Percentiles rank a stretch among this genome's conserved stretches.
Evolutionary conservation across 1,140 invertebrate genomes (phyloP).

Genomic region (Sminthurinus signatus): DNA sequence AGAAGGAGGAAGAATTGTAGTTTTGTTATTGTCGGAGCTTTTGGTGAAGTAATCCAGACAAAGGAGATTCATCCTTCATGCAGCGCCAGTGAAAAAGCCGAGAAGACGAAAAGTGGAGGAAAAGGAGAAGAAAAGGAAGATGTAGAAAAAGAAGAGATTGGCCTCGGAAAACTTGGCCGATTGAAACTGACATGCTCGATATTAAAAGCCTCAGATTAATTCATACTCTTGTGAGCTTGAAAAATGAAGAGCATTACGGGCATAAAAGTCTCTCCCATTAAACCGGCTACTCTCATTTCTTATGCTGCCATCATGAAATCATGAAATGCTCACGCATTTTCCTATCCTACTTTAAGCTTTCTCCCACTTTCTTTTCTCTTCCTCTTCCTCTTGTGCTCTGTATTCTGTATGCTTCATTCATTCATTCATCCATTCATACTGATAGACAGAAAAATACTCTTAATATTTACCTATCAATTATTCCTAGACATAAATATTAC

Average conservation of each 20-base stretch:
- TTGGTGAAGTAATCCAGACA: constrained; percentile 18
- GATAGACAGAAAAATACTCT: no score
- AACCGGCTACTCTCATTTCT: background rate
- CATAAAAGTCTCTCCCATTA: constrained; percentile 18
- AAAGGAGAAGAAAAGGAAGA: background rate
- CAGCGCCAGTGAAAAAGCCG: background rate
- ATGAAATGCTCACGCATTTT: no score
- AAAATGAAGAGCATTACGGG: constrained; percentile 15
- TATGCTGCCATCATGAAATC: background rate
- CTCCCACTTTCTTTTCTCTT: background rate
- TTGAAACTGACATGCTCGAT: constrained; percentile 16
- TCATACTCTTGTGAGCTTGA: constrained; percentile 18
- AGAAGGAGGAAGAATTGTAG: constrained; percentile 1
- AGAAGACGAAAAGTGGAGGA: no score
- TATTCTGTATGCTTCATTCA: background rate
- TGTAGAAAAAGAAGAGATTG: no score
- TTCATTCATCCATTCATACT: background rate
- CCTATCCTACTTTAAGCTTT: no score
- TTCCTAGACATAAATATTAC: no score
- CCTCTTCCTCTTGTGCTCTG: background rate
- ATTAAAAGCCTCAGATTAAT: constrained; percentile 22
- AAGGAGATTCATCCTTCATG: constrained; percentile 15
- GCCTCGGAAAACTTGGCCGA: constrained; percentile 6
- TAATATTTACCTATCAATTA: no score
- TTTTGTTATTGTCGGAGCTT: constrained; percentile 11